Base-by-base conservation (phyloP, 2,888 invertebrate genomes). In the Dorcus parallelipipedus region DNA sequence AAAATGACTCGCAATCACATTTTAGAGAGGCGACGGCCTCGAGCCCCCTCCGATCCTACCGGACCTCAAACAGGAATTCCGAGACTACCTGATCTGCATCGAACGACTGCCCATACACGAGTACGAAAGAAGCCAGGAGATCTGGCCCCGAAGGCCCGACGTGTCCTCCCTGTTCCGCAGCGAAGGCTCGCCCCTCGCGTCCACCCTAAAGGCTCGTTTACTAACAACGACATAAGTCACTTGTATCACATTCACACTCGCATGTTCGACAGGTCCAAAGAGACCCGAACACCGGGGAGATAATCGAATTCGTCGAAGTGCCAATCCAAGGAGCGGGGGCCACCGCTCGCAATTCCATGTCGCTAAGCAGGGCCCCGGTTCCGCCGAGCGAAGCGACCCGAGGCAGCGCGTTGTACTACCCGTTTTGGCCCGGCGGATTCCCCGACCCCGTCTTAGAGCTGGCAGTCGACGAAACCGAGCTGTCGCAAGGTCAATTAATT, bases 401-500 rank as follows among this genome's bases (percentile, higher is more conserved):
- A 67, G 95, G 95, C 10, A 89, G 86, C 52, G 85, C 88, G 0
- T 88, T 87, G 59, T 93, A 91, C 74, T 88, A 86, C 72, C 94
- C 93, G 0, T 96, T 96, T 75, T 86, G 92, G 83, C 95, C 95
- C 0, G 95, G 92, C 49, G 91, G 93, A 2, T 90, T 93, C 74
- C 79, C 82, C 20, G 77, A 80, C 61, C 79, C 80, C 38, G 60
- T 66, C 9, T 54, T 64, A n/a, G 83, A 86, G 62, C 80, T 84
- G 49, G 82, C 84, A 33, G 26, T 33, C 26, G 26, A 33, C 3
- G 26, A 33, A 33, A 33, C 26, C 26, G 6, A 33, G 26, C 26
- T 33, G 6, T 33, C 26, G 1, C 26, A 33, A 33, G 26, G 26
- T 33, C 26, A 33, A 33, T 33, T 6, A 5, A 33, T 33, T 6